These are phyloP conservation scores for Aquatica leii DNA, from an alignment of 2,888 invertebrate genomes.

Conservation along the genomic window DNA sequence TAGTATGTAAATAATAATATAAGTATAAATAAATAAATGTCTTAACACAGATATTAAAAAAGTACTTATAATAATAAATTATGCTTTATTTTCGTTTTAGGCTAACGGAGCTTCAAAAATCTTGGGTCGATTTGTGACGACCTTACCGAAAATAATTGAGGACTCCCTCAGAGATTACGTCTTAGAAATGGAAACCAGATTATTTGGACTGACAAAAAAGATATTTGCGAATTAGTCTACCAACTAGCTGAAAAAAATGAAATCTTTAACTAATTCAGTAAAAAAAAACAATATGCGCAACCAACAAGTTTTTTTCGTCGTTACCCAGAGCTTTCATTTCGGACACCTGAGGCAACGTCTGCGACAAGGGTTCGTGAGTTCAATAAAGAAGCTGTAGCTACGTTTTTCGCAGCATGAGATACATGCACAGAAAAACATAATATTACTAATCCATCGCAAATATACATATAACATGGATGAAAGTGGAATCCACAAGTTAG, in stretches of 20 bases:
- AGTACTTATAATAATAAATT: too few relatives aligned
- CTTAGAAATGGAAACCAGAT: conserved; percentile 2
- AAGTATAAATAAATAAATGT: too few relatives aligned
- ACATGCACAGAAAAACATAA: neutral
- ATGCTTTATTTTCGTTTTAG: too few relatives aligned
- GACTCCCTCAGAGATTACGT: conserved; percentile 1
- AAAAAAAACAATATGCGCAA: conserved; percentile 30
- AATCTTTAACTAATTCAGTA: neutral
- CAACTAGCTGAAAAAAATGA: neutral
- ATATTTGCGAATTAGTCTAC: conserved; percentile 3
- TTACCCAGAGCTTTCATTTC: conserved; percentile 37
- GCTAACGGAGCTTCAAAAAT: neutral
- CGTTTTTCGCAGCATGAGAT: neutral
- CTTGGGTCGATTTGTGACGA: neutral
- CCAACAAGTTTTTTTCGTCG: conserved; percentile 34
- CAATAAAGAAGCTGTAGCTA: conserved; percentile 21
- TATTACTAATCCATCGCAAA: neutral
- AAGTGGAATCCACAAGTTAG: neutral
- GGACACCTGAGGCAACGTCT: conserved; percentile 34
- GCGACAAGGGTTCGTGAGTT: conserved; percentile 29
- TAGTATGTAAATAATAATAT: too few relatives aligned
- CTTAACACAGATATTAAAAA: too few relatives aligned
- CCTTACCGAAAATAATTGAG: neutral
- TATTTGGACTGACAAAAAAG: conserved; percentile 1
- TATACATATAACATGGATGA: neutral